A percentile compares a stretch with the other conserved stretches of the same genome.
phyloP scores from a whole-genome alignment of 2,888 invertebrate genomes.

The Ochropleura leucogaster region DNA sequence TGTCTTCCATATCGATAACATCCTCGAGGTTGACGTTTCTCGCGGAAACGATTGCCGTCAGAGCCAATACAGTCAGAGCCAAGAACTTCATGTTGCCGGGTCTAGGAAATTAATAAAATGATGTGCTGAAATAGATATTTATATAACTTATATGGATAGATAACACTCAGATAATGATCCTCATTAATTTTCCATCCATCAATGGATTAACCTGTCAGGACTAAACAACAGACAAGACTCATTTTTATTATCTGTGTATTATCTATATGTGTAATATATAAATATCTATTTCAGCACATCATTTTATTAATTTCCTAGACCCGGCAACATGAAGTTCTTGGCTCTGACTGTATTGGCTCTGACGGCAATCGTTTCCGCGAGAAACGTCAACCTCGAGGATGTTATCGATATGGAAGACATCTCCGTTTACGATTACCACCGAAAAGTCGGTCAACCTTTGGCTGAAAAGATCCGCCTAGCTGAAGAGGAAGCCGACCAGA shows the following conservation, averaged over 20 bases:
- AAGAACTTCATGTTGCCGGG: constrained; percentile 13
- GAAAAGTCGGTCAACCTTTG: constrained; percentile 59
- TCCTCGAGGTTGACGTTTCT: constrained; percentile 37
- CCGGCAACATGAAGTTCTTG: constrained; percentile 43
- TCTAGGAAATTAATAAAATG: not conserved
- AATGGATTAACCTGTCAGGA: constrained; percentile 8
- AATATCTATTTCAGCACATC: not conserved
- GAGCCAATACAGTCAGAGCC: constrained; percentile 43
- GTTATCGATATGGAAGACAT: constrained; percentile 49
- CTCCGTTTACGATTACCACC: constrained; percentile 64
- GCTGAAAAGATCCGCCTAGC: constrained; percentile 60
- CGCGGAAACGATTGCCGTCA: constrained; percentile 52
- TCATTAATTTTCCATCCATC: constrained; percentile 6
- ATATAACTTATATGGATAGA: not conserved
- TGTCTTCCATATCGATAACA: constrained; percentile 47
- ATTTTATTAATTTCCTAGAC: not conserved
- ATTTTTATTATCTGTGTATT: not conserved
- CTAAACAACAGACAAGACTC: not conserved
- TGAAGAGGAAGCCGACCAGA: constrained; percentile 42
- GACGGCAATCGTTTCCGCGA: constrained; percentile 50
- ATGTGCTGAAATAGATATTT: not conserved
- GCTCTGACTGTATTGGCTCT: constrained; percentile 54
- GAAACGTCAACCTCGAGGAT: constrained; percentile 37
- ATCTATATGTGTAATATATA: constrained; percentile 1
- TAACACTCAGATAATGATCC: constrained; percentile 1